Evolutionary conservation across 1,140 invertebrate genomes (phyloP), one percentile per base, ranked within the genome.

Genomic region (Berghia stephanieae): DNA sequence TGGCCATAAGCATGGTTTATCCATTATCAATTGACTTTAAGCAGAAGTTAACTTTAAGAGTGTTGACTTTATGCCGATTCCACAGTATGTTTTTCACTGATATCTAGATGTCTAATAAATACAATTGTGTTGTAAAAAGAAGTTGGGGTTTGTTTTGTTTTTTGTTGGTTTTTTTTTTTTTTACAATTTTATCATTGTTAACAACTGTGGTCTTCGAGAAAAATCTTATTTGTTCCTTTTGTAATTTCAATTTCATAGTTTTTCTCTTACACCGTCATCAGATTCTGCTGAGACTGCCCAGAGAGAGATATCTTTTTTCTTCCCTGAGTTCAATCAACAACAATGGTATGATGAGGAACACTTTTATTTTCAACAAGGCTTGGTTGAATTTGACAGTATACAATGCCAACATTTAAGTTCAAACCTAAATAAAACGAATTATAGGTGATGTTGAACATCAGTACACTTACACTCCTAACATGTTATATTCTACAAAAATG

Each of bases 261-360:
- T 8, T 72, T 36, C 63, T 76, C 75, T 69, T 81, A 68, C 83
- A 27, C 74, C 86, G 75, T 55, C 91, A 92, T 80, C 89, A 93
- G 96, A 97, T 92, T 96, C 95, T 1, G 83, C 89, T 74, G 90
- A 93, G 86, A 95, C 94, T 40, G 95, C 93, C 3, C 83, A 89
- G 80, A 91, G 91, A 75, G 96, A 98, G 90, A 95, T 96, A 66
- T 85, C 90, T 63, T 93, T 96, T 84, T 93, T 96, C 82, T 96
- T 96, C 87, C 94, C 94, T 36, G 92, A 96, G 24, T 96, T 96
- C 86, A 84, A 93, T 81, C 76, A 87, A 1, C 84, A 90, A 10
- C 80, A 90, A 36, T 94, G 93, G 93, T 90, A 90, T 63, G 67
- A 87, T 74, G 85, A 88, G n/a, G 90, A 92, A 83, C 90, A 91